phyloP scores from a whole-genome alignment of 2,113 vertebrate genomes.

The Lepisosteus osseus region DNA sequence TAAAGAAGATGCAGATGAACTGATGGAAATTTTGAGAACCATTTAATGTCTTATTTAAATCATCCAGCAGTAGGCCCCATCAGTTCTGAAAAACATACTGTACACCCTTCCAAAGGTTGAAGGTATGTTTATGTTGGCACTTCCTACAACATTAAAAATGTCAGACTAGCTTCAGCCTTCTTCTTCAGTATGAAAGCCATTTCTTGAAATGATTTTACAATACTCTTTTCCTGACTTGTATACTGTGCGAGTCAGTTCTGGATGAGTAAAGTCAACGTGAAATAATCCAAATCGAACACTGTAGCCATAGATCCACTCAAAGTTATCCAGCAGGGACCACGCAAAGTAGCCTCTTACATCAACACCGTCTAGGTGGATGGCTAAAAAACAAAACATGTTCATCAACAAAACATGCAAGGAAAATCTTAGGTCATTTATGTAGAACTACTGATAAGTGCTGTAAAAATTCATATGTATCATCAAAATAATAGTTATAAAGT shows the following conservation, averaged over 20 bases:
- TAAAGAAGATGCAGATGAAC: no score
- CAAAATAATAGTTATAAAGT: no score
- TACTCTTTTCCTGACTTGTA: constrained; percentile 72
- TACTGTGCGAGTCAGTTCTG: constrained; percentile 47
- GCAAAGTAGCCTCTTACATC: constrained; percentile 61
- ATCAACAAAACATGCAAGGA: not conserved
- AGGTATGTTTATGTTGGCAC: no score
- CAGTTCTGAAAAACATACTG: no score
- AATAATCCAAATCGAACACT: constrained; percentile 71
- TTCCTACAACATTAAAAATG: no score
- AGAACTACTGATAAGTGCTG: no score
- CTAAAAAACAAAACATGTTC: constrained; percentile 39
- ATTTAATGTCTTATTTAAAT: no score
- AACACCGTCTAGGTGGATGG: constrained; percentile 56
- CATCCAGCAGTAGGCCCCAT: no score
- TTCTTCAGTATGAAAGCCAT: constrained; percentile 27
- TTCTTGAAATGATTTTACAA: constrained; percentile 61
- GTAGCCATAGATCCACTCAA: constrained; percentile 71
- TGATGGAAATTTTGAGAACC: no score
- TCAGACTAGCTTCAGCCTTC: not conserved
- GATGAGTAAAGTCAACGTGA: constrained; percentile 66
- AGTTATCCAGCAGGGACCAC: constrained; percentile 76
- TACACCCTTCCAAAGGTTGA: no score
- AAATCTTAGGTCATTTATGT: no score
- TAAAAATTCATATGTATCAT: no score